phyloP scores from a whole-genome alignment of 2,888 invertebrate genomes.

The Marasmarcha lunaedactyla region DNA sequence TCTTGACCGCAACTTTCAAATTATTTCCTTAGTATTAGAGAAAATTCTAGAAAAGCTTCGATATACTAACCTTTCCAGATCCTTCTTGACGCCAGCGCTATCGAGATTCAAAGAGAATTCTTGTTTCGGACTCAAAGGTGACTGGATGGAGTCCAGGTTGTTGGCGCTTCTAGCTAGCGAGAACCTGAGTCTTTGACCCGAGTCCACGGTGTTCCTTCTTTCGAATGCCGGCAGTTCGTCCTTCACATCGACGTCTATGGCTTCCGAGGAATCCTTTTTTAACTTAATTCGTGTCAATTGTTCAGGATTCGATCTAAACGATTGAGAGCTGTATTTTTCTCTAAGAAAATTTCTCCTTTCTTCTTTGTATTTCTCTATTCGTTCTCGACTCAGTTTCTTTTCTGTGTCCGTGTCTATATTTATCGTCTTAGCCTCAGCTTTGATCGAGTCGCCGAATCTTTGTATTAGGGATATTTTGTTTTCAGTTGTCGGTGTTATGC shows the following conservation, averaged over 20 bases:
- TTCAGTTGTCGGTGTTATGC: slow-evolving; percentile 71
- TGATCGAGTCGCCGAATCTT: slow-evolving; percentile 38
- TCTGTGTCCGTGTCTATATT: slow-evolving; percentile 57
- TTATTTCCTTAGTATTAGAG: too few relatives aligned
- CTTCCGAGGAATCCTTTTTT: slow-evolving; percentile 36
- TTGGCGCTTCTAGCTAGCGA: slow-evolving; percentile 48
- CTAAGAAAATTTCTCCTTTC: slow-evolving; percentile 86
- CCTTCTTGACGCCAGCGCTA: too few relatives aligned
- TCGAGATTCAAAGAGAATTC: too few relatives aligned
- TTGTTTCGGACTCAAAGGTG: slow-evolving; percentile 29
- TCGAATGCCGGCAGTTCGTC: slow-evolving; percentile 45
- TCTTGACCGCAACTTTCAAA: too few relatives aligned
- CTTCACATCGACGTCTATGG: slow-evolving; percentile 29
- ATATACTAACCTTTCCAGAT: too few relatives aligned
- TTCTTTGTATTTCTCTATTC: slow-evolving; percentile 92
- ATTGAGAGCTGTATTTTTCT: slow-evolving; percentile 88
- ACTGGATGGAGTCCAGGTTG: slow-evolving; percentile 44
- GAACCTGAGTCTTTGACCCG: slow-evolving; percentile 56
- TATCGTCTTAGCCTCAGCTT: slow-evolving; percentile 38
- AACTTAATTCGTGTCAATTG: slow-evolving; percentile 52
- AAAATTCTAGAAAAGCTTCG: too few relatives aligned
- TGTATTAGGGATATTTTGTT: slow-evolving; percentile 73
- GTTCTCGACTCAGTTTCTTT: slow-evolving; percentile 78
- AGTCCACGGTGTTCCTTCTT: slow-evolving; percentile 56
- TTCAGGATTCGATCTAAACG: slow-evolving; percentile 76